A percentile compares a stretch with the other conserved stretches of the same genome.
These are phyloP conservation scores for Coregonus sp. DNA, from an alignment of 2,797 vertebrate species.

Conservation along the genomic window DNA sequence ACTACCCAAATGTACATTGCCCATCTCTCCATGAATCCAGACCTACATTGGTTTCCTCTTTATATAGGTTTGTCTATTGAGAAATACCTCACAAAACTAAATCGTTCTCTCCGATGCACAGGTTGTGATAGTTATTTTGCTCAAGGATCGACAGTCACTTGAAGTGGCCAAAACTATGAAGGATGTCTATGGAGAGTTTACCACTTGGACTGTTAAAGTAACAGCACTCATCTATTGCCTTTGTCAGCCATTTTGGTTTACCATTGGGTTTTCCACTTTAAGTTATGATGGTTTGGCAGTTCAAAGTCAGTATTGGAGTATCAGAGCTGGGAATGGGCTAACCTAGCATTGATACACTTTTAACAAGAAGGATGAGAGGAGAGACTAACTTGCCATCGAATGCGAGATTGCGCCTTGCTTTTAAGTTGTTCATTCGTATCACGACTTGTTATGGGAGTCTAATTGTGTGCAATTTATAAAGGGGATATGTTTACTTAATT, in stretches of 20 bases:
- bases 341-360: slow-evolving; percentile 49
- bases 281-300: slow-evolving; percentile 13
- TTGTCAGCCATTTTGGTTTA: slow-evolving; percentile 24
- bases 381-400: slow-evolving; percentile 35
- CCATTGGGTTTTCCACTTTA: slow-evolving; percentile 16
- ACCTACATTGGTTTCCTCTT: not conserved
- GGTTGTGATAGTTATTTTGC: slow-evolving; percentile 15
- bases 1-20: slow-evolving; percentile 16
- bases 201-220: slow-evolving; percentile 23
- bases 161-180: slow-evolving; percentile 14
- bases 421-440: slow-evolving; percentile 38
- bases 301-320: not conserved
- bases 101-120: slow-evolving; percentile 26
- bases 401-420: slow-evolving; percentile 64
- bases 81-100: slow-evolving; percentile 37
- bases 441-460: not conserved
- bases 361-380: slow-evolving; percentile 25
- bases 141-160: not conserved
- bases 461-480: not conserved
- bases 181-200: too few species aligned
- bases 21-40: slow-evolving; percentile 23
- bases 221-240: slow-evolving; percentile 2
- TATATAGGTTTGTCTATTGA: slow-evolving; percentile 10
- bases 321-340: slow-evolving; percentile 19
- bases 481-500: not conserved